Conservation (phyloP, 2,888 invertebrate genomes). For the Hemistola chrysoprasaria region DNA sequence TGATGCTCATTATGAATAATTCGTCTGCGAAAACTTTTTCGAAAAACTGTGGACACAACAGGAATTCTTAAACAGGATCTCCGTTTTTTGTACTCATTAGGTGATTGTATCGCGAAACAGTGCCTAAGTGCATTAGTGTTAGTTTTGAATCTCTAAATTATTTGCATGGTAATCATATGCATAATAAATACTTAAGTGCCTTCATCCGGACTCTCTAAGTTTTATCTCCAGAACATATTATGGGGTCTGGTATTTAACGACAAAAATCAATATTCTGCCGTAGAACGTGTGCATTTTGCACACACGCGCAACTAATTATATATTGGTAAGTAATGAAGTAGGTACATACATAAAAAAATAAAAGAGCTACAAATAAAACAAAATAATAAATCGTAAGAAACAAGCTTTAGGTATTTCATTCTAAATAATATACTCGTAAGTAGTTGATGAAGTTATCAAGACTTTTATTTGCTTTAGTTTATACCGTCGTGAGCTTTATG, state of each 20-base stretch:
- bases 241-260: constrained; percentile 1
- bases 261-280: constrained; percentile 6
- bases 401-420: neutral
- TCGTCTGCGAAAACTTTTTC: constrained; percentile 65
- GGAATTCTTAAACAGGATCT: constrained; percentile 65
- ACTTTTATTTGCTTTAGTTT: too few species aligned
- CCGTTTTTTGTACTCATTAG: constrained; percentile 53
- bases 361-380: neutral
- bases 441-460: constrained; percentile 4
- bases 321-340: neutral
- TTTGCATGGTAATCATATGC: constrained; percentile 22
- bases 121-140: constrained; percentile 38
- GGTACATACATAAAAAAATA: neutral
- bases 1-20: constrained; percentile 72
- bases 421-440: constrained; percentile 1
- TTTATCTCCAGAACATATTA: neutral
- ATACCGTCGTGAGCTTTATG: too few species aligned
- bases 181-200: constrained; percentile 14
- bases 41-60: constrained; percentile 68
- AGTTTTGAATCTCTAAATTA: constrained; percentile 35
- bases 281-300: neutral
- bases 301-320: neutral
- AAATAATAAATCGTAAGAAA: constrained; percentile 3
- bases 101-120: constrained; percentile 43
- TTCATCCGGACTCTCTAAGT: constrained; percentile 6